Evolutionary conservation across 2,888 invertebrate species (phyloP), one percentile per base, ranked within the genome.

Genomic region (Drosophila sordidula): DNA sequence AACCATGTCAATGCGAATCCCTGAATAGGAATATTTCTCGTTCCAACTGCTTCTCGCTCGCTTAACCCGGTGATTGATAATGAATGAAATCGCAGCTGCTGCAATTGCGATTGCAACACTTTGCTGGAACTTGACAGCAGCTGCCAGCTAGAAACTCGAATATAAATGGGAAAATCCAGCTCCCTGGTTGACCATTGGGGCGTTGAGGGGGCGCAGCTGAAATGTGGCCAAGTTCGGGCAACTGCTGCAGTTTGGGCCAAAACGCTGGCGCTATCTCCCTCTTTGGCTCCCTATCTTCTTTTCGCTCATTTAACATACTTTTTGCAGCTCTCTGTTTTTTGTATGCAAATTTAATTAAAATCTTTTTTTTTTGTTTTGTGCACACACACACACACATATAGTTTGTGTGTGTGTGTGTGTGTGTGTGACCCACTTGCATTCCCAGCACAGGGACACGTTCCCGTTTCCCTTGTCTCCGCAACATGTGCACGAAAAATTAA

Each of bases 301-400:
- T 46, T 26, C 38, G 14, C 18, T 34, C 12, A 11, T 32, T 47
- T 34, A 9, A 14, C 22, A 34, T 41, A 9, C 12, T 11, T 6
- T 8, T 49, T 29, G 14, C 29, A 29, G 29, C 42, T 46, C 4
- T 39, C 26, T 16, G n/a, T 52, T 57, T 63, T 56, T n/a, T 75
- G 59, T 64, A 63, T 78, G 75, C 69, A 78, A 66, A 78, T 72
- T 75, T 72, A 79, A 78, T 79, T 78, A 75, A 70, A 71, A 44
- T 66, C 69, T 56, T 42, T 44, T 45, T 41, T 39, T 34, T n/a
- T 45, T 49, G 26, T 52, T 26, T 39, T 42, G 22, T 29, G 32
- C 54, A n/a, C 25, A 32, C 26, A 18, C 18, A 29, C 29, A 29
- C 29, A 25, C 26, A 45, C 25, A 29, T 9, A 25, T 4, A 9